Evolutionary conservation across 2,888 invertebrate genomes (phyloP).

Genomic region (Branchipolynoe longqiensis): DNA sequence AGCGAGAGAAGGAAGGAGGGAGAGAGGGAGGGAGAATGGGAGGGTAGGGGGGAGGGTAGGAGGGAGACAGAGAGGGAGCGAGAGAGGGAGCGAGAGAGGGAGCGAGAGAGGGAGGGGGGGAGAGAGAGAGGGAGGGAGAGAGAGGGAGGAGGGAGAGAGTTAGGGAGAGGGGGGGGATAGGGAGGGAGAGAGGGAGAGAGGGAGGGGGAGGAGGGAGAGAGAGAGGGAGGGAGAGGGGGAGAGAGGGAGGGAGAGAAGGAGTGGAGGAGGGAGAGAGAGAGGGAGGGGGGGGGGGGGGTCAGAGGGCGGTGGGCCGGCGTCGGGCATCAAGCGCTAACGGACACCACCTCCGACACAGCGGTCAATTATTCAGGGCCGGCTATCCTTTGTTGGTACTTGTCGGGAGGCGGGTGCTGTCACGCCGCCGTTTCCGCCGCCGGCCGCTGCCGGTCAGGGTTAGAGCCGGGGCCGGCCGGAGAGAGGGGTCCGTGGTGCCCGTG

Average conservation of each 20-base stretch:
- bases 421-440: conserved; percentile 29
- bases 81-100: no score
- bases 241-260: neutral
- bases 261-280: neutral
- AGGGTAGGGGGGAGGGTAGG: neutral
- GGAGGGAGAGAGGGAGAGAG: neutral
- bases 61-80: neutral
- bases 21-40: neutral
- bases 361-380: conserved; percentile 40
- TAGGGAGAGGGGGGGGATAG: neutral
- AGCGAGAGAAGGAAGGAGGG: neutral
- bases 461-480: no score
- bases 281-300: neutral
- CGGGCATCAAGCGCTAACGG: conserved; percentile 30
- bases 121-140: neutral
- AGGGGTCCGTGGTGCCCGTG: no score
- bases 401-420: conserved; percentile 20
- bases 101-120: neutral
- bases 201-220: neutral
- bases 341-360: conserved; percentile 50
- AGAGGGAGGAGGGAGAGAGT: neutral
- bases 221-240: neutral
- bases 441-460: neutral
- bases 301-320: neutral
- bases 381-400: conserved; percentile 49